These are phyloP conservation scores for Bambusicola thoracicus DNA, from an alignment of 2,113 vertebrate species.

Conservation along the genomic window DNA sequence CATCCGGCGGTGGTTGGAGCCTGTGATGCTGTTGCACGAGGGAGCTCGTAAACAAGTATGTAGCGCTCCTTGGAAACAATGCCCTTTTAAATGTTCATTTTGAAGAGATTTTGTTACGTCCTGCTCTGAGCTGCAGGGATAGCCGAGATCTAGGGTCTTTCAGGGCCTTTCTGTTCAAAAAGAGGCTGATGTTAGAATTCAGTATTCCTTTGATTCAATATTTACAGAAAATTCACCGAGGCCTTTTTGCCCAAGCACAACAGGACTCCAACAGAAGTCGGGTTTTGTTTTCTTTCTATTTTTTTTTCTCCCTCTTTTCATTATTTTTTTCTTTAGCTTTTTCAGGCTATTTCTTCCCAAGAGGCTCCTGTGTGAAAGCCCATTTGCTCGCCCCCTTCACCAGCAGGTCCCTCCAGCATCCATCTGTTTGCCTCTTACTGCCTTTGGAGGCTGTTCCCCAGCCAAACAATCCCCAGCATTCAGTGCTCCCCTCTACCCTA, in stretches of 20 bases:
- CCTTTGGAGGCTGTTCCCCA: background rate
- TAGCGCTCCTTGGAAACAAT: background rate
- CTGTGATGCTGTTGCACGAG: background rate
- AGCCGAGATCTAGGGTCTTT: background rate
- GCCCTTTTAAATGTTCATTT: too few species aligned
- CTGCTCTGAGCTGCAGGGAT: background rate
- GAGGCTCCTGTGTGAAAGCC: background rate
- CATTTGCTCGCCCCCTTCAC: background rate
- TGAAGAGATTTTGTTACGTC: background rate
- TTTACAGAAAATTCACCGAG: background rate
- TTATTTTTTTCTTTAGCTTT: background rate
- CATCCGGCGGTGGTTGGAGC: background rate
- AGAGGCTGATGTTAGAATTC: background rate
- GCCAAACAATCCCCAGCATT: constrained; percentile 12
- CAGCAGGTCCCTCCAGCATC: background rate
- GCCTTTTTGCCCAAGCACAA: background rate
- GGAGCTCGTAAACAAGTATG: background rate
- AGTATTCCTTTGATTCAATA: background rate
- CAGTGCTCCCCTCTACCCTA: constrained; percentile 6
- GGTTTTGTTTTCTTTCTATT: background rate
- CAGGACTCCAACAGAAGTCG: background rate
- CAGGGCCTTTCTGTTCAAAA: background rate
- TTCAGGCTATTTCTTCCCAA: background rate
- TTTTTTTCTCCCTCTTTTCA: background rate
- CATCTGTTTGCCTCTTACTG: background rate